Evolutionary conservation across 2,888 invertebrate species (phyloP).

Genomic region (Sylvicola fuscatus): DNA sequence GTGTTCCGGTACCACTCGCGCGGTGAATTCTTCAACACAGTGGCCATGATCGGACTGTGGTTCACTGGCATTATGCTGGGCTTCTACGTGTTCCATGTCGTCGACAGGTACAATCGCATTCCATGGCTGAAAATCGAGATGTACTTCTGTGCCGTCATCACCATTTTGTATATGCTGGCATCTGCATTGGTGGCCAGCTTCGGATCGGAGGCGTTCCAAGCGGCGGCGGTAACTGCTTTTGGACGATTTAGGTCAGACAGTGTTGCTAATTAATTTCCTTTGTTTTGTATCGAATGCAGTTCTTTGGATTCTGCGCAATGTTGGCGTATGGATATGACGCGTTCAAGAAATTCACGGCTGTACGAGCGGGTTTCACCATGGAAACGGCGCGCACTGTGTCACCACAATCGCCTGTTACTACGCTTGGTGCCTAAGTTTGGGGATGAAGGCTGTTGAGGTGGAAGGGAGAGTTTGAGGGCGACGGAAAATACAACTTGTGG

Average conservation of each 20-base stretch:
- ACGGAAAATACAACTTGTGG: too few species aligned
- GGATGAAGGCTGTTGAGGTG: too few species aligned
- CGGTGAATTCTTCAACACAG: conserved; percentile 54
- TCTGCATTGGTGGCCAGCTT: conserved; percentile 44
- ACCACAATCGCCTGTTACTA: conserved; percentile 2
- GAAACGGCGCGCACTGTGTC: conserved; percentile 30
- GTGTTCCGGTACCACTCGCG: conserved; percentile 29
- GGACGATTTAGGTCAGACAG: too few species aligned
- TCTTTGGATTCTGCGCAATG: conserved; percentile 73
- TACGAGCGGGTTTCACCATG: conserved; percentile 44
- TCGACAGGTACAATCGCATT: conserved; percentile 66
- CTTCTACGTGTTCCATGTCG: conserved; percentile 65
- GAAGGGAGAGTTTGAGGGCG: too few species aligned
- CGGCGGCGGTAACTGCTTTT: conserved; percentile 46
- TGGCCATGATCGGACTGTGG: conserved; percentile 72
- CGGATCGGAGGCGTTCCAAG: conserved; percentile 35
- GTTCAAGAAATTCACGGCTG: conserved; percentile 51
- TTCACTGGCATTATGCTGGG: conserved; percentile 57
- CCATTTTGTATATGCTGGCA: conserved; percentile 53
- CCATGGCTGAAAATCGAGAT: conserved; percentile 77
- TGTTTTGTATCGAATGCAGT: conserved; percentile 36
- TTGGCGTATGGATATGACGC: conserved; percentile 58
- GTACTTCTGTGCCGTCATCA: conserved; percentile 51
- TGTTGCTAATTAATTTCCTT: too few species aligned
- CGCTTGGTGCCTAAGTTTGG: neutral